Base-by-base conservation (phyloP, 2,888 invertebrate species). In the Scaptomyza flava region DNA sequence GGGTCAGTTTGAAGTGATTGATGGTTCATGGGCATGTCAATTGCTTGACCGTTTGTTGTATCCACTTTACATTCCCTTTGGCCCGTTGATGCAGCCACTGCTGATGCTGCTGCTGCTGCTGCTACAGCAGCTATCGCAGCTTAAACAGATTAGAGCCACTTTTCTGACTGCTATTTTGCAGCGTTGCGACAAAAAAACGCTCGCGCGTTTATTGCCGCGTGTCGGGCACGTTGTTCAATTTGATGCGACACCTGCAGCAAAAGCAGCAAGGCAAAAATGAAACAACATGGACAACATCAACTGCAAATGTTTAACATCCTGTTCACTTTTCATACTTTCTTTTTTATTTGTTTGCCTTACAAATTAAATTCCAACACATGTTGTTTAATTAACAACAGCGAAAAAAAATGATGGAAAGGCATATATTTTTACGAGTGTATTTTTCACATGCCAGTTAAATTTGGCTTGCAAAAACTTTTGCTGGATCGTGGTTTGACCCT, bases 91-190 rank as follows among this genome's bases (percentile, higher is more conserved):
- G 68, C 48, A 45, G 72, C 64, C n/a, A 11, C 8, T 45, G 27
- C n/a, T 14, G 33, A 3, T 33, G 33, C 9, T 33, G n/a, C n/a
- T n/a, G n/a, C n/a, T n/a, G n/a, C 8, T 45, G 27, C 8, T 45
- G 27, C 33, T n/a, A n/a, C 9, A 6, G 6, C 20, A 8, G 50
- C 34, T 77, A 65, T 64, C 80, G 81, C 87, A 84, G 87, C 87
- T 83, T 84, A 87, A 87, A 84, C 82, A 84, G 87, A 83, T 83
- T 83, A 83, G 82, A 83, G 85, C 85, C 82, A 83, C 76, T 83
- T 87, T 82, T 73, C 78, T 56, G 67, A 61, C 48, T 62, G 65
- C n/a, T 53, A 52, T 52, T 73, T 69, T 50, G 59, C 46, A 59
- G 51, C 14, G 8, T 63, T 33, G 42, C 64, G 58, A 46, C 51